Percentiles rank a stretch among this genome's conserved stretches.
Conservation (phyloP, 1,140 invertebrate species). For the Steinernema khuongi region DNA sequence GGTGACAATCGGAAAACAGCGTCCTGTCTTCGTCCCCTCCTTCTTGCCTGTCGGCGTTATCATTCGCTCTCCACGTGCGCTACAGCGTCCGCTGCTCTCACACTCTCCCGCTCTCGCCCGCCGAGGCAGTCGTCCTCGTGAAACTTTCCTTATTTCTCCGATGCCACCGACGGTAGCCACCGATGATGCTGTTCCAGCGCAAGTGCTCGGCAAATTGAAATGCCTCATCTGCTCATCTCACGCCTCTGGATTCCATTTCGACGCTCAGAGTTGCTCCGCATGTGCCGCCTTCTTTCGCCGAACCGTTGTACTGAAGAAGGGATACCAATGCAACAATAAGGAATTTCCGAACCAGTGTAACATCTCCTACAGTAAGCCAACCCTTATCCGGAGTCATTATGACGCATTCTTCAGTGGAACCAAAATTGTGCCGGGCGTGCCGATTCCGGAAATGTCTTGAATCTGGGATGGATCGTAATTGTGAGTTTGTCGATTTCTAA, state of each 20-base stretch:
- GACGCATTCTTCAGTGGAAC: background rate
- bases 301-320: slow-evolving; percentile 31
- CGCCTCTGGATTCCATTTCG: slow-evolving; percentile 37
- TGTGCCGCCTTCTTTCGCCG: slow-evolving; percentile 37
- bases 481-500: slow-evolving; percentile 66
- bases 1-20: background rate
- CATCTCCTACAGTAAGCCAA: slow-evolving; percentile 32
- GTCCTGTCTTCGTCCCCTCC: background rate
- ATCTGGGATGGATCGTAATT: slow-evolving; percentile 96
- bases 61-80: slow-evolving; percentile 2
- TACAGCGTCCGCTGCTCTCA: background rate
- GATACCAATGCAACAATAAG: slow-evolving; percentile 26
- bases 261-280: slow-evolving; percentile 33
- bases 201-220: background rate
- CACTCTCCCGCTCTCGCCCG: background rate
- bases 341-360: slow-evolving; percentile 20
- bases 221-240: slow-evolving; percentile 15
- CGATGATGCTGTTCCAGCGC: background rate
- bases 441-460: slow-evolving; percentile 90
- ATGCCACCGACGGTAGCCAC: background rate
- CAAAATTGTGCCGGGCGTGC: slow-evolving; percentile 94
- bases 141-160: background rate
- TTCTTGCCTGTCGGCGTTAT: background rate
- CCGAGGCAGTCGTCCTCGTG: background rate
- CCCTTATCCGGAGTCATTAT: background rate